Conservation (phyloP, 2,888 invertebrate genomes). For the Acronicta alni region DNA sequence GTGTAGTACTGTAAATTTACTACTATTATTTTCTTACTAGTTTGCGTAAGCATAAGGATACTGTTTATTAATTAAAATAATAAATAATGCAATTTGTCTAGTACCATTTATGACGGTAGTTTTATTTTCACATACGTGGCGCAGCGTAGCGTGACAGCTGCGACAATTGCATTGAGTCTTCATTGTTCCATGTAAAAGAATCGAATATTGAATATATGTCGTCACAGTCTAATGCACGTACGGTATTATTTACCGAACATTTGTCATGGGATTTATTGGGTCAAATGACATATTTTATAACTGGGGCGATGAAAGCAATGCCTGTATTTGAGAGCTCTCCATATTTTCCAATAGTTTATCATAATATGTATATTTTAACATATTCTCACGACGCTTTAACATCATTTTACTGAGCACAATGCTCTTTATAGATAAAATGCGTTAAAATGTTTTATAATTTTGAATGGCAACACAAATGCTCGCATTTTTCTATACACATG, state of each 20-base stretch:
- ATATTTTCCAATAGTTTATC: neutral
- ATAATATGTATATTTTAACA: too few species aligned
- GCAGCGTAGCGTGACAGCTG: conserved; percentile 64
- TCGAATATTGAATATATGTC: conserved; percentile 72
- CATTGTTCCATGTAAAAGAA: conserved; percentile 69
- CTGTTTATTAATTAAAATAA: conserved; percentile 32
- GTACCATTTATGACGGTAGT: conserved; percentile 32
- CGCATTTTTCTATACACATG: conserved; percentile 17
- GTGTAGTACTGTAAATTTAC: conserved; percentile 2
- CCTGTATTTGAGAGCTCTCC: conserved; percentile 37
- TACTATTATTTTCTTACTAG: too few species aligned
- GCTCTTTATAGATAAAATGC: conserved; percentile 9
- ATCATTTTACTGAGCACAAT: conserved; percentile 1
- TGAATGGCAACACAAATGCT: conserved; percentile 11
- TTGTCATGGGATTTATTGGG: conserved; percentile 68
- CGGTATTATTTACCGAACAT: conserved; percentile 65
- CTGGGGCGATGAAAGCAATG: conserved; percentile 52
- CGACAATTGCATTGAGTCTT: conserved; percentile 59
- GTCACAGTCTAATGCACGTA: conserved; percentile 72
- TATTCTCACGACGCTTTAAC: too few species aligned
- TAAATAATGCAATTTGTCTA: conserved; percentile 25
- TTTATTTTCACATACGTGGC: conserved; percentile 55
- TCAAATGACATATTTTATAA: conserved; percentile 56
- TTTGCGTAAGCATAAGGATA: conserved; percentile 15
- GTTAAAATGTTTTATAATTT: conserved; percentile 3